Evolutionary conservation across 2,888 invertebrate genomes (phyloP).

Genomic region (Ormyrus nitidulus): DNA sequence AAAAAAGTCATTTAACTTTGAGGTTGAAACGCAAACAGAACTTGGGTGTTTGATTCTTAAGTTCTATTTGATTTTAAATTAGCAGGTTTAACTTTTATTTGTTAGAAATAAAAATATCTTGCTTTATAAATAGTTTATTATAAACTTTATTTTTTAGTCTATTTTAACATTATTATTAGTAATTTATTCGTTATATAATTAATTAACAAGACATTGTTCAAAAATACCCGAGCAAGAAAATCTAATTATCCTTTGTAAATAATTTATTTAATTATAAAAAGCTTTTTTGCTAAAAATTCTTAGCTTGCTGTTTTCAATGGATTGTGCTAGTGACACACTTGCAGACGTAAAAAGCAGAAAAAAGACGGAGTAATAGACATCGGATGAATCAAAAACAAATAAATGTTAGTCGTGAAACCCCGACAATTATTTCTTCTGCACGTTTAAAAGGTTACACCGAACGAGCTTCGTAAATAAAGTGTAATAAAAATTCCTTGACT

Average conservation of each 20-base stretch:
- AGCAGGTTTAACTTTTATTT: no score
- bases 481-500: neutral
- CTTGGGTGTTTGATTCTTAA: no score
- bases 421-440: neutral
- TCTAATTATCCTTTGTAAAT: neutral
- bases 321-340: neutral
- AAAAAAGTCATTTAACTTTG: no score
- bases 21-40: no score
- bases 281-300: neutral
- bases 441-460: neutral
- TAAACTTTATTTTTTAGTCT: no score
- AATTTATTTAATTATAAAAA: slow-evolving; percentile 7
- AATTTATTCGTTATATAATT: no score
- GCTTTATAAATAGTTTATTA: no score
- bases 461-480: neutral
- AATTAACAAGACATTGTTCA: no score
- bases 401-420: neutral
- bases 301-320: neutral
- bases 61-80: no score
- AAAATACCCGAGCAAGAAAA: neutral
- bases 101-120: no score
- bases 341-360: neutral
- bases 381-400: slow-evolving; percentile 9
- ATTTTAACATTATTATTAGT: no score
- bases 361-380: neutral